Percentiles rank a stretch among this genome's conserved stretches.
Evolutionary conservation across 2,888 invertebrate species (phyloP).

Genomic region (Calephelis perditalis): DNA sequence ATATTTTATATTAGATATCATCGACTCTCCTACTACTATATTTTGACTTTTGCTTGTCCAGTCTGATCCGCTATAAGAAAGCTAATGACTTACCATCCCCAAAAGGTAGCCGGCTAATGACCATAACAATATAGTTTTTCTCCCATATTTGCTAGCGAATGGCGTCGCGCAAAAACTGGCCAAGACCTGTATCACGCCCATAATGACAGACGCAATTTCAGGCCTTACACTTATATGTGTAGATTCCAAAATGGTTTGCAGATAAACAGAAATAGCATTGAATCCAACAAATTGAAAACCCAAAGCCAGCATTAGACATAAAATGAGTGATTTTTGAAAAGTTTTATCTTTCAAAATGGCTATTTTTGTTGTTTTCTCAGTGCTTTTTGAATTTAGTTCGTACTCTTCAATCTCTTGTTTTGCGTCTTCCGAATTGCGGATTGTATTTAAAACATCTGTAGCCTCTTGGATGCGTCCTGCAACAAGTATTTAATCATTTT

Average conservation of each 20-base stretch:
- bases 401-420: constrained; percentile 47
- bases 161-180: constrained; percentile 42
- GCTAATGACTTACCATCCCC: constrained; percentile 36
- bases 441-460: constrained; percentile 38
- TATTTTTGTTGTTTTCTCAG: constrained; percentile 20
- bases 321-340: constrained; percentile 33
- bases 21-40: too few relatives aligned
- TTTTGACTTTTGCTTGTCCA: too few relatives aligned
- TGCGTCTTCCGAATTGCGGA: constrained; percentile 44
- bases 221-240: constrained; percentile 42
- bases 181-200: constrained; percentile 47
- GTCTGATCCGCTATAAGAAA: too few relatives aligned
- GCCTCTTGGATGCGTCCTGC: constrained; percentile 44
- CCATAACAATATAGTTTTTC: constrained; percentile 37
- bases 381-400: constrained; percentile 24
- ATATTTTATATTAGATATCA: too few relatives aligned
- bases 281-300: constrained; percentile 40
- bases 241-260: constrained; percentile 48
- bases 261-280: constrained; percentile 44
- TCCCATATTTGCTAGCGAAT: constrained; percentile 42
- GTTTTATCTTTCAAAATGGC: constrained; percentile 32
- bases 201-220: constrained; percentile 42
- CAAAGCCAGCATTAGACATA: constrained; percentile 30
- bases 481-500: constrained; percentile 27
- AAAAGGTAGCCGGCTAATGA: constrained; percentile 34